Conservation (phyloP, 2,797 vertebrate species). For the Pipistrellus kuhlii region DNA sequence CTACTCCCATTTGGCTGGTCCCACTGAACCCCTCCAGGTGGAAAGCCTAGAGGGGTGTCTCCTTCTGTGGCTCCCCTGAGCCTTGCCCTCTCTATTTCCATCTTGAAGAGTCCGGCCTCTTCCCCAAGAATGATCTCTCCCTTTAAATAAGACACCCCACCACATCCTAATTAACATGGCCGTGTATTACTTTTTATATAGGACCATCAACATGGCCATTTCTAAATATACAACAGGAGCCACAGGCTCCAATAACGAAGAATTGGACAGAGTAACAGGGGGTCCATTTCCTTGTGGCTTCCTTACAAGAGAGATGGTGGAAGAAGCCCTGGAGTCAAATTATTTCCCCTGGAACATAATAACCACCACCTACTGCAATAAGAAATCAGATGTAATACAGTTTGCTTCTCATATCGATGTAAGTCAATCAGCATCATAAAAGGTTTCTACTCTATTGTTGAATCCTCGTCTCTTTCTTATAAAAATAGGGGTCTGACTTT, state of each 20-base stretch:
- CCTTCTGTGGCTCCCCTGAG: neutral
- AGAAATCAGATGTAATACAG: neutral
- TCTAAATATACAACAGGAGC: slow-evolving; percentile 32
- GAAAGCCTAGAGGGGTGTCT: neutral
- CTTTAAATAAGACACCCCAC: neutral
- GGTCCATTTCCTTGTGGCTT: slow-evolving; percentile 11
- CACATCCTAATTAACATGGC: neutral
- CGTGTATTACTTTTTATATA: neutral
- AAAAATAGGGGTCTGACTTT: slow-evolving; percentile 39
- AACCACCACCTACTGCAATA: slow-evolving; percentile 11
- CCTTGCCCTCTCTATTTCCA: neutral
- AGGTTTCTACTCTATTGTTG: slow-evolving; percentile 53
- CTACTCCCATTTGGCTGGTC: neutral
- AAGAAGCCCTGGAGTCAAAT: slow-evolving; percentile 2
- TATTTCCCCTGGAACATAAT: neutral
- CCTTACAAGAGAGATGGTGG: slow-evolving; percentile 1
- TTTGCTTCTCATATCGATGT: neutral
- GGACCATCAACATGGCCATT: neutral
- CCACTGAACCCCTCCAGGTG: neutral
- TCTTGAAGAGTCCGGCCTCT: neutral
- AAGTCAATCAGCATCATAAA: slow-evolving; percentile 54
- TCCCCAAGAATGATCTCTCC: neutral
- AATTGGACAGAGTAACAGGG: neutral
- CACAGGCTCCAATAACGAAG: neutral
- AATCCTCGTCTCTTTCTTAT: slow-evolving; percentile 61